Percentiles rank a stretch among this genome's conserved stretches.
These are phyloP conservation scores for Lepeophtheirus salmonis DNA, from an alignment of 1,140 invertebrate genomes.

Conservation along the genomic window DNA sequence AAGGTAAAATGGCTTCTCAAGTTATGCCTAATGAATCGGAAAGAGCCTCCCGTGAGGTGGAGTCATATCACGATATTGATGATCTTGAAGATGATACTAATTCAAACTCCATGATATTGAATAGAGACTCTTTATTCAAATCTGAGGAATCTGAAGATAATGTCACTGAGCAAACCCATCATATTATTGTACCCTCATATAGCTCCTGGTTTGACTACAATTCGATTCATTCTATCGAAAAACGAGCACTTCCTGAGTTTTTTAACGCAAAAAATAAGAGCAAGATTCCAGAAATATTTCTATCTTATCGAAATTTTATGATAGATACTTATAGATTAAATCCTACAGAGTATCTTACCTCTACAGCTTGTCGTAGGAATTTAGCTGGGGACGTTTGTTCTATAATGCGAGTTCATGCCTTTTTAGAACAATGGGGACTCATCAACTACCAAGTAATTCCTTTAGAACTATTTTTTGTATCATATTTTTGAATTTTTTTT, in stretches of 20 bases:
- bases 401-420: conserved; percentile 95
- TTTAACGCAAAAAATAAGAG: conserved; percentile 98
- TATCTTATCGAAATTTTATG: conserved; percentile 99
- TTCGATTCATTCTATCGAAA: conserved; percentile 87
- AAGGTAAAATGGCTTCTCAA: conserved; percentile 49
- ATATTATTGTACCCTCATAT: conserved; percentile 96
- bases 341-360: conserved; percentile 96
- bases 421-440: conserved; percentile 96
- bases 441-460: conserved; percentile 86
- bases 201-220: conserved; percentile 96
- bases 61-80: conserved; percentile 16
- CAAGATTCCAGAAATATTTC: conserved; percentile 91
- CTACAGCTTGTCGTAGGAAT: conserved; percentile 90
- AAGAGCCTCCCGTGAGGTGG: conserved; percentile 22
- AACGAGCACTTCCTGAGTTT: conserved; percentile 88
- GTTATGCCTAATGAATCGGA: too few relatives aligned
- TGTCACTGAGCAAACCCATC: conserved; percentile 94
- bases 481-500: too few relatives aligned
- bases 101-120: conserved; percentile 40
- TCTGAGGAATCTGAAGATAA: conserved; percentile 62
- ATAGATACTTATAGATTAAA: conserved; percentile 97
- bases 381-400: conserved; percentile 96
- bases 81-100: conserved; percentile 55
- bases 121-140: conserved; percentile 40
- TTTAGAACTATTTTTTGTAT: not conserved